Percentiles rank a stretch among this genome's conserved stretches.
phyloP scores from a whole-genome alignment of 2,888 invertebrate genomes.

The Parthenolecanium corni region DNA sequence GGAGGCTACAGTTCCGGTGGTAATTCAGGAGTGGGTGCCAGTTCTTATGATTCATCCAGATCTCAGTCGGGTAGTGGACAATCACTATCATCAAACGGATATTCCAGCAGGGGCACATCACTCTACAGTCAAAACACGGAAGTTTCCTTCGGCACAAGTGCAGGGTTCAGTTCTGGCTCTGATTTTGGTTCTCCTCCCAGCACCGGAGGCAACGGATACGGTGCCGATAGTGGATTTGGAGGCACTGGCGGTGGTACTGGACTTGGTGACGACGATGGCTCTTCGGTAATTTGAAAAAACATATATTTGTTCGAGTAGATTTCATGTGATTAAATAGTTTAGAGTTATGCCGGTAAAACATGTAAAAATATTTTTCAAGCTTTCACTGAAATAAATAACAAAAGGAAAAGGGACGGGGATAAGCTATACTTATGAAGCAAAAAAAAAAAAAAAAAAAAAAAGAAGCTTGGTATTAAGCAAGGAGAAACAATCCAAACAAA shows the following conservation, averaged over 20 bases:
- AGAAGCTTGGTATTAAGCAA: not conserved
- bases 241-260: slow-evolving; percentile 22
- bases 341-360: too few relatives aligned
- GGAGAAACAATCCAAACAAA: too few relatives aligned
- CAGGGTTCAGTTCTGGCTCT: not conserved
- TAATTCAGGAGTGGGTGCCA: slow-evolving; percentile 35
- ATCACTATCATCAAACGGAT: slow-evolving; percentile 1
- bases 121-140: not conserved
- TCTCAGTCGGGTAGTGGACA: slow-evolving; percentile 8
- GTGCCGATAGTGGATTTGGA: slow-evolving; percentile 31
- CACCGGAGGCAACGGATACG: not conserved
- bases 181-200: not conserved
- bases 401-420: too few relatives aligned
- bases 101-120: not conserved
- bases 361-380: too few relatives aligned
- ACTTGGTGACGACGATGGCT: slow-evolving; percentile 34
- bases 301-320: not conserved
- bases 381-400: too few relatives aligned
- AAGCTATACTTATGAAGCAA: too few relatives aligned
- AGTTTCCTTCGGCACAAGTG: not conserved
- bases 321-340: too few relatives aligned
- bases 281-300: slow-evolving; percentile 34
- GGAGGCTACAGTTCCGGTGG: slow-evolving; percentile 31
- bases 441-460: too few relatives aligned
- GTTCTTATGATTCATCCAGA: slow-evolving; percentile 28